Base-by-base conservation (phyloP, 2,888 invertebrate species). In the Chrysotoxum bicinctum region DNA sequence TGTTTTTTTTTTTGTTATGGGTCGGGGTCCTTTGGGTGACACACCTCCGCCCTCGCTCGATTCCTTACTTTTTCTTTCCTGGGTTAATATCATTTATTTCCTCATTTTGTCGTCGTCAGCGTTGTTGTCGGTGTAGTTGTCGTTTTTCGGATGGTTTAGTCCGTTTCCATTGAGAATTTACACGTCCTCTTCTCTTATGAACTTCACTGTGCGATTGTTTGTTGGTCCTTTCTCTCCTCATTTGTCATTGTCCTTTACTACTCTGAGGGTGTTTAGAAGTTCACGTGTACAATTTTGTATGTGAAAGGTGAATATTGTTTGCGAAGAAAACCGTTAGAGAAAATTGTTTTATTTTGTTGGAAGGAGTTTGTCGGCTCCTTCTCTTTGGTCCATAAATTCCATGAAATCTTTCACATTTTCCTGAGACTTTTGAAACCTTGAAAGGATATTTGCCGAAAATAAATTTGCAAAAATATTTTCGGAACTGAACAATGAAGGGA, bases 1-100 rank as follows among this genome's bases (percentile, higher is more conserved):
- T 85, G 81, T 85, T 85, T 81, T 85, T 76, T 69, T 81, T 85
- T 85, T 81, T 85, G 81, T 69, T 81, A 85, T 76, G 62, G 75
- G 83, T 58, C 58, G 58, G 37, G 58, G 58, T 83, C 83, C 83
- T 83, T 56, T 78, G 73, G 79, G 56, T 21, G 80, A 80, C 70
- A 84, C 80, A 84, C 80, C 80, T 75, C 70, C 58, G 37, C 58
- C 70, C 70, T 69, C 26, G 58, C n/a, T 50, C 23, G 7, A 23
- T 50, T 50, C 48, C 21, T 5, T 48, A 45, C 54, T 64, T 56
- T 48, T 73, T 9, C 68, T 73, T 72, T 81, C 35, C 73, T 69
- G 43, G 21, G 35, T 40, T 79, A 60, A 73, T 75, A 66, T 69
- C 85, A 85, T 85, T 85, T 85, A 85, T 85, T 73, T 81, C 76